phyloP scores from a whole-genome alignment of 2,113 vertebrate genomes.

The Plecotus auritus region DNA sequence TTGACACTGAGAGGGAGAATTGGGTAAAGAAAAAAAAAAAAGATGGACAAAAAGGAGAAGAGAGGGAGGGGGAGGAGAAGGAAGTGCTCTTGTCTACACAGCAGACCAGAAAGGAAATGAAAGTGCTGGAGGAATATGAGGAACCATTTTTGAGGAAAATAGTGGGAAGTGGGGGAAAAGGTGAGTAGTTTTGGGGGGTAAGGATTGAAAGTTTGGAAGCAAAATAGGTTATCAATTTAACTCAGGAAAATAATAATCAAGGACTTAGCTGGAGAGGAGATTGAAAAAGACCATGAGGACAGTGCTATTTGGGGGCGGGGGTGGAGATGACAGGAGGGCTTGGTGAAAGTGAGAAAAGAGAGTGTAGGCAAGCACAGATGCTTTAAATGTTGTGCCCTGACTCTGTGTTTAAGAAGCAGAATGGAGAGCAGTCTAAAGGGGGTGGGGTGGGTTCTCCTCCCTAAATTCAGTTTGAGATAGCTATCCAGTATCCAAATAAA shows the following conservation, averaged over 20 bases:
- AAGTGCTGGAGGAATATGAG: background rate
- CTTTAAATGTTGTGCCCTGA: background rate
- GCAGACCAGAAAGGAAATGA: background rate
- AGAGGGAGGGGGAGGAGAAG: too few relatives aligned
- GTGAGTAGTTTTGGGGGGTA: background rate
- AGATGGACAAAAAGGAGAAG: background rate
- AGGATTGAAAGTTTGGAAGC: background rate
- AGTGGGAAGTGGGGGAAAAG: background rate
- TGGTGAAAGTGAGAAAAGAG: background rate
- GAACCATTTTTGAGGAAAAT: background rate
- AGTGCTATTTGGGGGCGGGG: background rate
- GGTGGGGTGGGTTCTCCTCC: background rate
- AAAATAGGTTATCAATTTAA: background rate
- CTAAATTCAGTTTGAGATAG: background rate
- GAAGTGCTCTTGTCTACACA: background rate
- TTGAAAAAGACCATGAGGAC: background rate
- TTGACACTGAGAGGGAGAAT: background rate
- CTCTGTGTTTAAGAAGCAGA: background rate
- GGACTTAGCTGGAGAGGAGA: background rate
- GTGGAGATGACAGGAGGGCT: background rate
- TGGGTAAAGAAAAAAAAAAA: background rate
- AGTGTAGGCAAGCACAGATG: background rate
- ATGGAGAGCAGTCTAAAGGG: background rate
- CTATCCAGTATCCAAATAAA: background rate
- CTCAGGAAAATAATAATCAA: slow-evolving; percentile 11